Base-by-base conservation (phyloP, 2,888 invertebrate genomes). In the Busseola fusca region DNA sequence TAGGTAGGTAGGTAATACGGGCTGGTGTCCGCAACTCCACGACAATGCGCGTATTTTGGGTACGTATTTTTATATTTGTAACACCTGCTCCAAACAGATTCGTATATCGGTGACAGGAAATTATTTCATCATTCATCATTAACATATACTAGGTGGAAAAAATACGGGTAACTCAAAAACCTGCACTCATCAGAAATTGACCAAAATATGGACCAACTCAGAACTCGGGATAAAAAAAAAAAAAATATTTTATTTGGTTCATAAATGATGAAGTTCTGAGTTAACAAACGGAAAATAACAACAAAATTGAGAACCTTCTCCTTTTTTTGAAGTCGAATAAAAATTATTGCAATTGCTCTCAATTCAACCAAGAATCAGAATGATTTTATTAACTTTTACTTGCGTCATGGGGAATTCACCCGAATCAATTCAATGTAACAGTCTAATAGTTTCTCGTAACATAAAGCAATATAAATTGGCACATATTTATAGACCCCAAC, bases 341-440 rank as follows among this genome's bases (percentile, higher is more conserved):
- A 25, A 54, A 16, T 54, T 0, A 16, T 16, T 54, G 52, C 52
- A 54, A 54, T 25, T 56, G 21, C 59, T 60, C 12, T 40, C n/a
- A 56, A 64, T 50, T 69, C 21, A 16, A 56, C 56, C 18, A 50
- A 50, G 21, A 72, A 40, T 21, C 3, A 6, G n/a, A 54, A 16
- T 18, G 18, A 25, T 21, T 9, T 21, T 40, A 21, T 7, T 40
- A 34, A 45, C 7, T 42, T 62, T 45, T 27, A n/a, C 4, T 34
- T 21, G 48, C 25, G 48, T 50, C 30, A 72, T 72, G 40, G 42
- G 21, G 16, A 48, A 57, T 57, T 72, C 16, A 14, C 21, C 16
- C 40, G 30, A 72, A 64, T 27, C 21, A 57, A 64, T 64, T 57
- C 40, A 10, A 6, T 21, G 40, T 27, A 27, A 18, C 12, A 34